Base-by-base conservation (phyloP, 1,140 invertebrate genomes). In the Nymphalis io region DNA sequence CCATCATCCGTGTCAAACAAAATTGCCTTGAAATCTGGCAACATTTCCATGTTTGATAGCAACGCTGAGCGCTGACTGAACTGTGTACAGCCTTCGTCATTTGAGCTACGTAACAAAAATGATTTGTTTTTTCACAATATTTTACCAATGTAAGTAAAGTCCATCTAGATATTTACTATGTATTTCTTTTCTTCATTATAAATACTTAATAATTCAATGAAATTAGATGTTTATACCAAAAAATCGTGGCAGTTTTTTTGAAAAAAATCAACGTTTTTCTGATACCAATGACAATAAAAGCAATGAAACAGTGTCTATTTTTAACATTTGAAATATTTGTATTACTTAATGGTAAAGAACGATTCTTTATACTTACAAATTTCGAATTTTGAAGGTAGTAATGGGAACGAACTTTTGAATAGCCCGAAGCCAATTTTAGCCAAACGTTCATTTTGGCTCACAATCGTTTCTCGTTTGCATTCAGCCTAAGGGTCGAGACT, bases 381-480 rank as follows among this genome's bases (percentile, higher is more conserved):
- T 51, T 51, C 16, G 18, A 51, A 51, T 27, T 55, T 13, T 15
- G 15, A 23, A n/a, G 3, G 18, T 23, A 15, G 4, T 33, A 55
- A 55, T 55, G 15, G 23, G 23, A 33, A 15, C 23, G 16, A 18
- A 21, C 51, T 55, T 27, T 12, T 15, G 23, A 55, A 55, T 55
- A n/a, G 48, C 48, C 20, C 4, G 15, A 15, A 27, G 51, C 20
- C 51, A 55, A 27, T 27, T 23, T 15, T 1, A 27, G 5, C 51
- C 13, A 23, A 55, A 27, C 51, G 21, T 55, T 55, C 18, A 55
- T 55, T 55, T 55, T 10, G 13, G 11, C 23, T 27, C 10, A 21
- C 18, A 53, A 53, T 53, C 48, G 48, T 53, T n/a, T 44, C n/a
- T 53, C 48, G 18, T 3, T n/a, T n/a, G 1, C 20, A 53, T 53